These are phyloP conservation scores for Sinonovacula constricta DNA, from an alignment of 1,140 invertebrate species.

Conservation along the genomic window DNA sequence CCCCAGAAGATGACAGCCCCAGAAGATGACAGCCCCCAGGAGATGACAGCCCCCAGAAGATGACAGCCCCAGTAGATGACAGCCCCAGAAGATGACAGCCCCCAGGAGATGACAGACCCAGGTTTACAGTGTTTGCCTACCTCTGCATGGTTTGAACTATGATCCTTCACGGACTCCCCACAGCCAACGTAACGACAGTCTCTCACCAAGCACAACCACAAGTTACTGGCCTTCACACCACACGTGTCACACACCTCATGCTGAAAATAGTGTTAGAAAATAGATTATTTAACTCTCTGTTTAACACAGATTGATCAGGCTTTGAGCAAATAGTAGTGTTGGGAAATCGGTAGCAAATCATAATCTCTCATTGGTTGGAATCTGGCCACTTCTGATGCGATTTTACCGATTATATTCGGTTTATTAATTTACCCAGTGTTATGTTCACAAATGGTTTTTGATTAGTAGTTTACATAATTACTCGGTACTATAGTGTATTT, in stretches of 20 bases:
- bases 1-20: too few species aligned
- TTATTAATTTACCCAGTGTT: background rate
- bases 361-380: too few species aligned
- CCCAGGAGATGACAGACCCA: too few species aligned
- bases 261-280: slow-evolving; percentile 7
- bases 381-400: too few species aligned
- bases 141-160: slow-evolving; percentile 88
- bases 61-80: too few species aligned
- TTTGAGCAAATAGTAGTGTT: too few species aligned
- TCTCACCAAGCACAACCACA: slow-evolving; percentile 90
- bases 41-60: too few species aligned
- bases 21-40: too few species aligned
- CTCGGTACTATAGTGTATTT: too few species aligned
- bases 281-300: background rate
- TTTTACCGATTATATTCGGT: background rate
- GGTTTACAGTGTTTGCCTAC: slow-evolving; percentile 77
- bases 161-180: slow-evolving; percentile 87
- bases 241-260: slow-evolving; percentile 82
- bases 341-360: too few species aligned
- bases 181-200: slow-evolving; percentile 89
- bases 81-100: too few species aligned
- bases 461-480: too few species aligned
- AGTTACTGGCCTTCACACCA: slow-evolving; percentile 84
- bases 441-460: background rate
- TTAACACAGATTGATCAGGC: background rate